Base-by-base conservation (phyloP, 2,113 vertebrate species). In the Mus spicilegus region DNA sequence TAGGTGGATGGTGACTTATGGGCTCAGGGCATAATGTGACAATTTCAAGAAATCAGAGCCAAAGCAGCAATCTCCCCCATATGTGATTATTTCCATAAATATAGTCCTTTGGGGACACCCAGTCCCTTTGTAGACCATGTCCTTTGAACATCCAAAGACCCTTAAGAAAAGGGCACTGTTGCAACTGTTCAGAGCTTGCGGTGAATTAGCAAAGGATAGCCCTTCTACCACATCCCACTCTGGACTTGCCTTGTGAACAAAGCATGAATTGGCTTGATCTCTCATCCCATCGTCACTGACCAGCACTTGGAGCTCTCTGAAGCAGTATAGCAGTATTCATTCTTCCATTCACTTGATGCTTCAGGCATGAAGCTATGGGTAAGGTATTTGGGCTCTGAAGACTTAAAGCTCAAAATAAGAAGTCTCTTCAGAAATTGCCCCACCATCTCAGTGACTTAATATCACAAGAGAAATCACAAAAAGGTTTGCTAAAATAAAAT, bases 81-180 rank as follows among this genome's bases (percentile, higher is more conserved):
- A 10, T 51, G 24, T 76, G 42, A 76, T 78, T 20, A 70, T 22
- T 30, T 84, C 39, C 24, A 85, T 8, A 51, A 16, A 3, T 69
- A 91, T 4, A 82, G n/a, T 49, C 33, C 36, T 90, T 89, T 49
- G 28, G 46, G 8, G 2, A 39, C n/a, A 76, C 39, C 58, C 12
- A 80, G 7, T 0, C 85, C 70, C 72, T 14, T 4, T 6, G 49
- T 1, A 65, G 26, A n/a, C 75, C 11, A 16, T 36, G 30, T 81
- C 63, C 5, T 85, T 91, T 90, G 82, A 91, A 93, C 58, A 93
- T 17, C 81, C 77, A 87, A 96, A 94, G 65, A 42, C 14, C 9
- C 42, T n/a, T 9, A 49, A 54, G 54, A 7, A 67, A 94, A 89
- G 26, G 46, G n/a, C 12, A 58, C 6, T 82, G 39, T n/a, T 81